Conservation (phyloP, 2,113 vertebrate species). For the Chionodraco myersi region DNA sequence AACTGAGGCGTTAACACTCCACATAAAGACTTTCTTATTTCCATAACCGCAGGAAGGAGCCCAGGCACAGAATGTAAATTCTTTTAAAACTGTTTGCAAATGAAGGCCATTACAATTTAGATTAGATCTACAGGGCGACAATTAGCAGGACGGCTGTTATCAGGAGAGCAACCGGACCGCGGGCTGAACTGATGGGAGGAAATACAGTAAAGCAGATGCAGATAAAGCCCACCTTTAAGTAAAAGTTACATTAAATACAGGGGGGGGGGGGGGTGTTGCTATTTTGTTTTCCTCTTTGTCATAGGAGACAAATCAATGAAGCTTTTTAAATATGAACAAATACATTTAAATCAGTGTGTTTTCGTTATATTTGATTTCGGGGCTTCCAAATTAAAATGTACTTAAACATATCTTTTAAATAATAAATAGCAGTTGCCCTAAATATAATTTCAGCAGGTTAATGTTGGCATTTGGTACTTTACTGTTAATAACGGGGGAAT, state of each 20-base stretch:
- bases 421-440: too few species aligned
- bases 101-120: constrained; percentile 81
- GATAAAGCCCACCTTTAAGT: background rate
- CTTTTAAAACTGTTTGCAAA: constrained; percentile 78
- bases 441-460: background rate
- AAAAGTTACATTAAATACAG: background rate
- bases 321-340: background rate
- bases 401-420: too few species aligned
- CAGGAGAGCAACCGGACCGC: constrained; percentile 40
- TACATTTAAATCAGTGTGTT: background rate
- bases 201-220: background rate
- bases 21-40: constrained; percentile 48
- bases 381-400: background rate
- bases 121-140: constrained; percentile 79
- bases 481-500: background rate
- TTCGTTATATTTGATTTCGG: background rate
- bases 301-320: background rate
- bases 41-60: constrained; percentile 75
- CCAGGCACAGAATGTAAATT: constrained; percentile 75
- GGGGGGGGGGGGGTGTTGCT: background rate
- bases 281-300: too few species aligned
- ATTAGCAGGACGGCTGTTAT: constrained; percentile 78
- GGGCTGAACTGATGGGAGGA: constrained; percentile 8
- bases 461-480: background rate
- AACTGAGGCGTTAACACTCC: constrained; percentile 29